Conservation (phyloP, 1,140 invertebrate genomes). For the Drosophila subobscura region DNA sequence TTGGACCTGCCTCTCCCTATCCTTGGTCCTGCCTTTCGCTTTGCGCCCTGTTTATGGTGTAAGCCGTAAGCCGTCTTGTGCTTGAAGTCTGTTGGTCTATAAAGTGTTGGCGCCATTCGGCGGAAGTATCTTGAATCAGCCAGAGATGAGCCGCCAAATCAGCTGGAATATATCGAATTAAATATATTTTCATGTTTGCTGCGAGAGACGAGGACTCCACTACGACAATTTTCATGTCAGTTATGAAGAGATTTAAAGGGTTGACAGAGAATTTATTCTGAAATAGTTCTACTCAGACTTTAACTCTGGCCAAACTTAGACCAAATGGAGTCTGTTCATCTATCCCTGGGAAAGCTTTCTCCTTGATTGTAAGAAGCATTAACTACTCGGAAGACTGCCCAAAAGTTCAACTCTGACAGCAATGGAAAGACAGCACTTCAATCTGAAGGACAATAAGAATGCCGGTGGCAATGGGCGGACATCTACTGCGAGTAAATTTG, state of each 20-base stretch:
- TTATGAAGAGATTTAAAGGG: slow-evolving; percentile 6
- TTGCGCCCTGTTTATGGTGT: slow-evolving; percentile 40
- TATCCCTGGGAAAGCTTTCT: not conserved
- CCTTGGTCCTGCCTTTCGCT: too few species aligned
- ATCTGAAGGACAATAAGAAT: slow-evolving; percentile 48
- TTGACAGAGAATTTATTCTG: not conserved
- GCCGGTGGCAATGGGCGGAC: slow-evolving; percentile 51
- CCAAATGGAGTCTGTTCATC: too few species aligned
- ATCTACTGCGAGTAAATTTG: slow-evolving; percentile 44
- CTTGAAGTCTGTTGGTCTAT: slow-evolving; percentile 45
- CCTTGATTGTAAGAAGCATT: too few species aligned
- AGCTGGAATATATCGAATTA: slow-evolving; percentile 25
- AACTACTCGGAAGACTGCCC: not conserved
- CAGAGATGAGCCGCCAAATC: slow-evolving; percentile 53
- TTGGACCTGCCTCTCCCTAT: not conserved
- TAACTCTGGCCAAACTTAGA: not conserved
- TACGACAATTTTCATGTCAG: not conserved
- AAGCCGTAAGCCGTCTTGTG: slow-evolving; percentile 36
- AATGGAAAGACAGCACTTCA: slow-evolving; percentile 15
- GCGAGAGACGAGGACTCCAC: not conserved
- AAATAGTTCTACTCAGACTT: not conserved
- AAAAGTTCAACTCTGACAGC: not conserved
- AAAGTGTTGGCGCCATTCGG: slow-evolving; percentile 60
- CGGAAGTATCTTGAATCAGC: slow-evolving; percentile 34
- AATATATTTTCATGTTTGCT: slow-evolving; percentile 1